Evolutionary conservation across 2,113 vertebrate species (phyloP).

Genomic region (Procavia capensis): DNA sequence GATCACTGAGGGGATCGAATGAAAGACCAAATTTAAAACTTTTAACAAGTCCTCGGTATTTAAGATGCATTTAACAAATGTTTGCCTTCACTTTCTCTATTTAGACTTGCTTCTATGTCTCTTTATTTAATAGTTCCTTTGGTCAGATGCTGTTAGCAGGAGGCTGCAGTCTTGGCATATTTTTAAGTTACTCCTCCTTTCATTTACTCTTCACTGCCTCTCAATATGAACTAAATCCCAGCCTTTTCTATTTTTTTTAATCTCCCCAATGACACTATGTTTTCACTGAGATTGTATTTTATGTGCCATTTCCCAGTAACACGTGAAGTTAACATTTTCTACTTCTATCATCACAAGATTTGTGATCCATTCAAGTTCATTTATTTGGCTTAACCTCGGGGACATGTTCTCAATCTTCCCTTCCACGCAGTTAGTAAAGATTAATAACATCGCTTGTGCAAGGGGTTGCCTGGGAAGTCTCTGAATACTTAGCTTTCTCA

Average conservation of each 20-base stretch:
- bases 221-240: conserved; percentile 33
- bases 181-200: background rate
- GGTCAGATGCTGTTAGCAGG: background rate
- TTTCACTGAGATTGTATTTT: conserved; percentile 33
- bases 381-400: background rate
- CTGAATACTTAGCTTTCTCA: background rate
- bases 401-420: background rate
- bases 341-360: conserved; percentile 12
- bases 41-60: background rate
- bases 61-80: background rate
- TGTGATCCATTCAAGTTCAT: background rate
- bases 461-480: background rate
- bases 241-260: background rate
- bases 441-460: background rate
- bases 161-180: background rate
- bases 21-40: background rate
- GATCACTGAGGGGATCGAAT: background rate
- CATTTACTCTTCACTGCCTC: background rate
- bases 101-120: background rate
- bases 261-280: conserved; percentile 50
- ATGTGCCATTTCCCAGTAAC: conserved; percentile 35
- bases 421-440: background rate
- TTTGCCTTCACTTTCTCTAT: background rate
- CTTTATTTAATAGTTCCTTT: background rate
- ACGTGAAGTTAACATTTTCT: conserved; percentile 41